Evolutionary conservation across 64 coral and sea anemone genomes (phyloP).

Genomic region (Catalaphyllia jardinei): DNA sequence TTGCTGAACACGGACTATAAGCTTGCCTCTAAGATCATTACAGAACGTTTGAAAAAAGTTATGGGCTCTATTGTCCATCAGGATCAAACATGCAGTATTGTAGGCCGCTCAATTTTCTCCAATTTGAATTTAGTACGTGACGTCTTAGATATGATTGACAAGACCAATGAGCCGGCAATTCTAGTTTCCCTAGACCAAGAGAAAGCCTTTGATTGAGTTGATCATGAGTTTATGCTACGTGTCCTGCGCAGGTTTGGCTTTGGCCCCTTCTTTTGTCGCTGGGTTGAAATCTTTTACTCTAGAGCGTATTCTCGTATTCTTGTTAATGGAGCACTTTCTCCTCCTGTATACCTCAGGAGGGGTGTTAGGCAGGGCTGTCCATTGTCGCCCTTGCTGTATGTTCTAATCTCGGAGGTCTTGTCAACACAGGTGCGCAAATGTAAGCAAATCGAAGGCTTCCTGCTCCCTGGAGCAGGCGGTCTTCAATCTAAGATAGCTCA

Average conservation of each 20-base stretch:
- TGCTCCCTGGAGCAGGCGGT: not conserved
- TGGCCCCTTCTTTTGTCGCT: no score
- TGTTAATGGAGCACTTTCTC: not conserved
- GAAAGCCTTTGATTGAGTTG: not conserved
- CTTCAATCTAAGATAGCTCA: not conserved
- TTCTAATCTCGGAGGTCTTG: not conserved
- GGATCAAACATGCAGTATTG: conserved; percentile 7
- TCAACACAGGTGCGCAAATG: not conserved
- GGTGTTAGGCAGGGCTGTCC: conserved; percentile 7
- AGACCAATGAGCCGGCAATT: not conserved
- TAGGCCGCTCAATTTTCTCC: not conserved
- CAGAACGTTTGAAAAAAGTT: not conserved
- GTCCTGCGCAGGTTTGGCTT: no score
- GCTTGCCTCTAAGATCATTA: not conserved
- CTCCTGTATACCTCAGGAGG: not conserved
- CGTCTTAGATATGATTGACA: not conserved
- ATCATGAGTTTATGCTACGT: not conserved
- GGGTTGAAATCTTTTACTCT: not conserved
- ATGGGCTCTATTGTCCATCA: not conserved
- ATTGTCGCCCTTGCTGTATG: conserved; percentile 6
- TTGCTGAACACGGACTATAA: conserved; percentile 24
- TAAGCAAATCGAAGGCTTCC: not conserved
- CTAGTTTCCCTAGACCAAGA: not conserved
- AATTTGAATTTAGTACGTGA: not conserved
- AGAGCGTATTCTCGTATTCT: not conserved